Percentiles rank a stretch among this genome's conserved stretches.
Evolutionary conservation across 2,888 invertebrate genomes (phyloP).

Genomic region (Digitonthophagus gazella): DNA sequence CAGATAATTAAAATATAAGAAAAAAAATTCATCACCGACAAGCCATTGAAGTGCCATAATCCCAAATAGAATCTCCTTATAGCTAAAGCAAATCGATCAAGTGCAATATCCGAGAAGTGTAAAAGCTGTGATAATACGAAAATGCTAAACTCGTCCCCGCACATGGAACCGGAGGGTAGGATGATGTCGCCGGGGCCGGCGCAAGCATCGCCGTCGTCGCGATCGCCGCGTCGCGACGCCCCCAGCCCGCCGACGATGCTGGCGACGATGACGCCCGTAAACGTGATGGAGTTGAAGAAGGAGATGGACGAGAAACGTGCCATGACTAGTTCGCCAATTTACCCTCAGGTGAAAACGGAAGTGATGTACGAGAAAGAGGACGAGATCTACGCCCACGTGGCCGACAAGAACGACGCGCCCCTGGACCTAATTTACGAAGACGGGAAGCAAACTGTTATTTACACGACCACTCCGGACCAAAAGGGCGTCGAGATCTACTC

Average conservation of each 20-base stretch:
- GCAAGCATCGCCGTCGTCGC: slow-evolving; percentile 54
- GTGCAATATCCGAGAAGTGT: slow-evolving; percentile 47
- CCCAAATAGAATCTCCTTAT: slow-evolving; percentile 8
- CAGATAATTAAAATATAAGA: not conserved
- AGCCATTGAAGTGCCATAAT: slow-evolving; percentile 39
- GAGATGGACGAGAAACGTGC: slow-evolving; percentile 65
- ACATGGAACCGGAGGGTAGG: slow-evolving; percentile 40
- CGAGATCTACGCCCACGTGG: slow-evolving; percentile 53
- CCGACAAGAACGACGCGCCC: slow-evolving; percentile 66
- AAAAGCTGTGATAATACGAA: slow-evolving; percentile 47
- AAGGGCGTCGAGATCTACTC: slow-evolving; percentile 79
- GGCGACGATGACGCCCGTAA: slow-evolving; percentile 86
- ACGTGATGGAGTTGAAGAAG: slow-evolving; percentile 71
- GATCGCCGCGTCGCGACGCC: slow-evolving; percentile 55
- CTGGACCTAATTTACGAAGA: slow-evolving; percentile 83
- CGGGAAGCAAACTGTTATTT: slow-evolving; percentile 81
- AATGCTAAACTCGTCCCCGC: slow-evolving; percentile 40
- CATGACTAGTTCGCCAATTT: slow-evolving; percentile 59
- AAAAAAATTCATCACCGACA: slow-evolving; percentile 26
- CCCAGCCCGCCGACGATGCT: slow-evolving; percentile 72
- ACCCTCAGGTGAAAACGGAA: slow-evolving; percentile 59
- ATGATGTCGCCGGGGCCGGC: slow-evolving; percentile 53
- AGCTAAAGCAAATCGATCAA: slow-evolving; percentile 38
- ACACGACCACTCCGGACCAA: slow-evolving; percentile 75
- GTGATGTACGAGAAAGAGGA: slow-evolving; percentile 52